Percentiles rank a stretch among this genome's conserved stretches.
phyloP scores from a whole-genome alignment of 2,113 vertebrate genomes.

The Tetrax tetrax region DNA sequence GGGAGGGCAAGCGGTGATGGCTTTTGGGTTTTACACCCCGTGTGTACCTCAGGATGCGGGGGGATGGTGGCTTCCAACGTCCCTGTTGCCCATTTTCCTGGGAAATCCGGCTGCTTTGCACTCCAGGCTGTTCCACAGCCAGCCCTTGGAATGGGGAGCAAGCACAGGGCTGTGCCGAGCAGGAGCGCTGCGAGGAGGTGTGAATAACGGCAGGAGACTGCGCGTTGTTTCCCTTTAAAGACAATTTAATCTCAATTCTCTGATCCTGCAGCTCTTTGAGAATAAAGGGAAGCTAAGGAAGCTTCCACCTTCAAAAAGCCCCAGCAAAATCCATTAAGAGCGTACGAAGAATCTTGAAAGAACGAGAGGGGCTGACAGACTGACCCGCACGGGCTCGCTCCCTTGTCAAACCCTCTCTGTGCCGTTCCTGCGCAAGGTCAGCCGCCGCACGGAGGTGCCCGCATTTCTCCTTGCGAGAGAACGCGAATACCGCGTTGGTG shows the following conservation, averaged over 20 bases:
- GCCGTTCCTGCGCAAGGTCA: neutral
- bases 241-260: neutral
- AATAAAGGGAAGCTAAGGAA: neutral
- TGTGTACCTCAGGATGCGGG: fast-evolving
- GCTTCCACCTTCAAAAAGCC: neutral
- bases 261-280: neutral
- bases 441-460: neutral
- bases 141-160: fast-evolving
- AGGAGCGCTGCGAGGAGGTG: neutral
- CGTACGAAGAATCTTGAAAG: neutral
- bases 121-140: neutral
- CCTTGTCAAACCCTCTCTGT: neutral
- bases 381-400: neutral
- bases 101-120: fast-evolving
- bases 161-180: neutral
- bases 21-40: neutral
- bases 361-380: neutral
- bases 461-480: fast-evolving
- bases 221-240: neutral
- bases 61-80: neutral
- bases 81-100: fast-evolving
- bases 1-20: too few species aligned
- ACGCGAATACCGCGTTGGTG: fast-evolving
- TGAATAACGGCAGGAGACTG: neutral
- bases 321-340: neutral